Percentiles rank a stretch among this genome's conserved stretches.
Conservation (phyloP, 2,113 vertebrate species). For the Bufo gargarizans region DNA sequence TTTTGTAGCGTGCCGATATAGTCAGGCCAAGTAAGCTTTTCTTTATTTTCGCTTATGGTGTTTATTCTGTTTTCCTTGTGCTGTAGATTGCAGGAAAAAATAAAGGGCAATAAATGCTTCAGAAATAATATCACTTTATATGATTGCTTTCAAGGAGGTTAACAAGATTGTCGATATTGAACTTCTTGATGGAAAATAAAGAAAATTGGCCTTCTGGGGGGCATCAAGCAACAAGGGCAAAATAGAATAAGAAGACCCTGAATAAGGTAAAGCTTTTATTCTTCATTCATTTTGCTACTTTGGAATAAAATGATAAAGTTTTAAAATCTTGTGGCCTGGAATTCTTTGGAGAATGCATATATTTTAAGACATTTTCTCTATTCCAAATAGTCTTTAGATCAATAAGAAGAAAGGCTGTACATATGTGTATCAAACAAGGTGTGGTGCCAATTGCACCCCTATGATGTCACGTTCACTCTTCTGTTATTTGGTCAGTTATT, state of each 20-base stretch:
- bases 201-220: conserved; percentile 9
- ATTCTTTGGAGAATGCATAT: background rate
- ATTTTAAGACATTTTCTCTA: too few species aligned
- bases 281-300: background rate
- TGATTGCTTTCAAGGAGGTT: conserved; percentile 42
- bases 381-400: background rate
- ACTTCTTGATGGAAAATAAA: conserved; percentile 29
- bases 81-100: background rate
- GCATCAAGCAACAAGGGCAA: background rate
- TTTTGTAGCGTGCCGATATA: background rate
- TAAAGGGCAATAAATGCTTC: background rate
- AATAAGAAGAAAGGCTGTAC: background rate
- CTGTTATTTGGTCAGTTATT: too few species aligned
- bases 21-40: background rate
- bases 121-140: conserved; percentile 44
- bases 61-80: background rate
- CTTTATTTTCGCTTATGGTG: background rate
- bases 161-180: conserved; percentile 37
- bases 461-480: too few species aligned
- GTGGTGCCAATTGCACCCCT: background rate
- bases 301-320: background rate
- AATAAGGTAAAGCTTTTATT: conserved; percentile 31
- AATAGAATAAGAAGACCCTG: background rate
- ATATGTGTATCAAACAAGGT: background rate
- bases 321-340: background rate